A percentile compares a stretch with the other conserved stretches of the same genome.
Conservation (phyloP, 2,888 invertebrate genomes). For the Andrena dorsata region DNA sequence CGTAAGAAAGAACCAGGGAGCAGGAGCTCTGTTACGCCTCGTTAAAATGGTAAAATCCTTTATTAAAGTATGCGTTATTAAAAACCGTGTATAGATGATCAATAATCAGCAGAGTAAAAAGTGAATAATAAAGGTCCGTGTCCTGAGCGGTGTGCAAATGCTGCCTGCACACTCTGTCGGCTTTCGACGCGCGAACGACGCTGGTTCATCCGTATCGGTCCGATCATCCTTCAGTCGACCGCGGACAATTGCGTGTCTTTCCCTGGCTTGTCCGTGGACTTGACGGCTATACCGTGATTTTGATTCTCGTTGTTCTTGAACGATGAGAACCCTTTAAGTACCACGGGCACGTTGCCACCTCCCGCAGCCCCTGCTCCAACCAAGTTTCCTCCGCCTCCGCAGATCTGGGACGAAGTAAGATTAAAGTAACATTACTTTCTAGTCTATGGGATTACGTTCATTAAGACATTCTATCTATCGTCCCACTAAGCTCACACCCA, state of each 20-base stretch:
- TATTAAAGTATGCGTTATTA: slow-evolving; percentile 55
- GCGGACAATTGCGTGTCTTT: slow-evolving; percentile 70
- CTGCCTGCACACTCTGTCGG: background rate
- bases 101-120: slow-evolving; percentile 48
- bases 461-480: too few species aligned
- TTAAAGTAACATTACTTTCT: too few species aligned
- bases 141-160: slow-evolving; percentile 9
- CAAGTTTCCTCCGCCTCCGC: slow-evolving; percentile 60
- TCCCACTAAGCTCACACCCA: too few species aligned
- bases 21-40: background rate
- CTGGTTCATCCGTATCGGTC: slow-evolving; percentile 59
- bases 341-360: slow-evolving; percentile 67
- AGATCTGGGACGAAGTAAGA: slow-evolving; percentile 57
- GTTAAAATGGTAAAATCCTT: slow-evolving; percentile 46
- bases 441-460: too few species aligned
- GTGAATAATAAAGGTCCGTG: slow-evolving; percentile 35
- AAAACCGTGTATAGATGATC: slow-evolving; percentile 57
- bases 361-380: slow-evolving; percentile 64
- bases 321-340: slow-evolving; percentile 66
- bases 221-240: slow-evolving; percentile 44
- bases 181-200: slow-evolving; percentile 25
- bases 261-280: slow-evolving; percentile 64
- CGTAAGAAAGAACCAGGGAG: background rate
- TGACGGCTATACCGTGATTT: slow-evolving; percentile 63
- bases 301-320: slow-evolving; percentile 73